Evolutionary conservation across 2,797 vertebrate species (phyloP).

Genomic region (Alfaro cultratus): DNA sequence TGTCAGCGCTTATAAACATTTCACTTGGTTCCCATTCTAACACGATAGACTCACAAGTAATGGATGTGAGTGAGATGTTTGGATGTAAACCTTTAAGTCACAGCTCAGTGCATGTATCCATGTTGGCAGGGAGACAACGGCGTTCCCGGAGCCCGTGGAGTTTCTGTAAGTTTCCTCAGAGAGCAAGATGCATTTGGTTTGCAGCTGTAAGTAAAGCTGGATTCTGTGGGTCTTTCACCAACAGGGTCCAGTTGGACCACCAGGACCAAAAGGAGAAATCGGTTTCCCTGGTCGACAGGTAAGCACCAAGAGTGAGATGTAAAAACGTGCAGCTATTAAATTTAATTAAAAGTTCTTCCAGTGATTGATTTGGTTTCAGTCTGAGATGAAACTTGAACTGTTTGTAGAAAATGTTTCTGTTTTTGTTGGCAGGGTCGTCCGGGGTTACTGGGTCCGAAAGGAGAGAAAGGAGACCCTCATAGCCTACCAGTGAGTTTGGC

Average conservation of each 20-base stretch:
- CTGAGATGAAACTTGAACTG: background rate
- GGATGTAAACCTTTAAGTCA: background rate
- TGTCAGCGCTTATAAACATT: background rate
- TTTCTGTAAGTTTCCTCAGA: slow-evolving; percentile 58
- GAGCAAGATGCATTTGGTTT: background rate
- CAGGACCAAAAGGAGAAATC: slow-evolving; percentile 91
- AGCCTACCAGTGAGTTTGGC: slow-evolving; percentile 78
- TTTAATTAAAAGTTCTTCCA: background rate
- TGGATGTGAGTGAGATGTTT: background rate
- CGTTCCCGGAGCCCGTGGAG: slow-evolving; percentile 74
- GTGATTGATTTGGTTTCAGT: background rate
- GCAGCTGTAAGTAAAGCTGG: background rate
- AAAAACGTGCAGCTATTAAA: background rate
- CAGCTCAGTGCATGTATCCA: background rate
- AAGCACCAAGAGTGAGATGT: slow-evolving; percentile 63
- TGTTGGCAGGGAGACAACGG: slow-evolving; percentile 85
- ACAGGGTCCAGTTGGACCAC: slow-evolving; percentile 89
- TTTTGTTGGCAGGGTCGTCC: slow-evolving; percentile 85
- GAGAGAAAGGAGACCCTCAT: slow-evolving; percentile 84
- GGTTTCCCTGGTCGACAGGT: slow-evolving; percentile 93
- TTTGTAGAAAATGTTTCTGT: slow-evolving; percentile 8
- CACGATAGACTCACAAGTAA: background rate
- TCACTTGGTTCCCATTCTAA: background rate
- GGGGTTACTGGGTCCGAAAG: slow-evolving; percentile 86
- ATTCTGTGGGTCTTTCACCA: slow-evolving; percentile 11